phyloP scores from a whole-genome alignment of 2,797 vertebrate species.

The Coracias cyanogaster region DNA sequence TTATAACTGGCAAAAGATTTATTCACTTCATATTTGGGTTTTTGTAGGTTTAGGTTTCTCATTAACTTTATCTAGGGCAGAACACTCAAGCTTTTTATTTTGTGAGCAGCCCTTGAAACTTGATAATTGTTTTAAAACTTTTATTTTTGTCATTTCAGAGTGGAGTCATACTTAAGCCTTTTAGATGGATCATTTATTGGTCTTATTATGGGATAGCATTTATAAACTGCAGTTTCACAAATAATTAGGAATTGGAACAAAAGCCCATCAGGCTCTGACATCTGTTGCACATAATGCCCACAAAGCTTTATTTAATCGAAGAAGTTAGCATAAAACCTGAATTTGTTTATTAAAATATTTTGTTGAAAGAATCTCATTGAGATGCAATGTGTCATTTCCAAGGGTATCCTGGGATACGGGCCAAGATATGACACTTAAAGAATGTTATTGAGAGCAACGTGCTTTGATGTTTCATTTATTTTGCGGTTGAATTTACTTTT shows the following conservation, averaged over 20 bases:
- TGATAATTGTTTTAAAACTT: background rate
- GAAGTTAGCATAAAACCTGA: slow-evolving; percentile 50
- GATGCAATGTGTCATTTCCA: slow-evolving; percentile 55
- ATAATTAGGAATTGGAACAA: slow-evolving; percentile 43
- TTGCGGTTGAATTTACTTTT: slow-evolving; percentile 43
- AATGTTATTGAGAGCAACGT: slow-evolving; percentile 33
- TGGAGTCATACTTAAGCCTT: background rate
- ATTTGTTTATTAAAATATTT: slow-evolving; percentile 66
- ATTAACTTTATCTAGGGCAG: background rate
- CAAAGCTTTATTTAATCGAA: slow-evolving; percentile 49
- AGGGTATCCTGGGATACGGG: slow-evolving; percentile 66
- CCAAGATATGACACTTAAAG: slow-evolving; percentile 63
- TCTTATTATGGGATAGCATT: background rate
- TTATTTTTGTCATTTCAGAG: background rate
- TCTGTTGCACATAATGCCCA: slow-evolving; percentile 31
- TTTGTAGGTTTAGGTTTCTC: background rate
- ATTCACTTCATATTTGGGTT: background rate
- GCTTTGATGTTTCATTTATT: slow-evolving; percentile 66
- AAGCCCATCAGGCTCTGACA: slow-evolving; percentile 21
- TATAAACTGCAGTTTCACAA: slow-evolving; percentile 23
- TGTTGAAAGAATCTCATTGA: slow-evolving; percentile 54
- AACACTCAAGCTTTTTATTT: background rate
- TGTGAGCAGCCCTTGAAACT: background rate
- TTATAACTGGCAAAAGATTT: background rate
- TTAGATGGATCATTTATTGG: background rate